Base-by-base conservation (phyloP, 1,140 invertebrate genomes). In the Cardiocondyla obscurior region DNA sequence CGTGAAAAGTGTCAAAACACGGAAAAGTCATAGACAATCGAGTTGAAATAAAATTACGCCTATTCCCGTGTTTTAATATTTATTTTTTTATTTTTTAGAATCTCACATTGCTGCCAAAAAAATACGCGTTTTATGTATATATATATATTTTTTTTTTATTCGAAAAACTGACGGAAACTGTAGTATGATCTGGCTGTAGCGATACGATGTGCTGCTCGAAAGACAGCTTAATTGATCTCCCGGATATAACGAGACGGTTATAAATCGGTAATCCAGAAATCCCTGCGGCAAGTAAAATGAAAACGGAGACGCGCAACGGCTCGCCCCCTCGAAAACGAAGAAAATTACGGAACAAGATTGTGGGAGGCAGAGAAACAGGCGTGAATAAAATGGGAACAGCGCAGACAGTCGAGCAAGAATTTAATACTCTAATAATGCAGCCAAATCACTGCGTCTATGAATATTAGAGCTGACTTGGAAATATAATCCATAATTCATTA, bases 251-350 rank as follows among this genome's bases (percentile, higher is more conserved):
- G 19, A 70, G 46, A 30, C 19, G 30, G 30, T 51, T 51, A 70
- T 70, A 70, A 70, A 70, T 70, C 65, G 28, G 28, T 53, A 70
- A 70, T 70, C 46, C 46, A 70, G 46, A 70, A 70, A 70, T 70
- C n/a, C 46, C 4, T 49, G 67, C 30, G 46, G 46, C 30, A 7
- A 53, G 8, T 33, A 49, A 46, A 12, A 70, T 53, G 67, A 70
- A 70, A 70, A 30, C 19, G 30, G 19, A 70, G 44, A 51, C 33
- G 65, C 44, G 28, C 5, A n/a, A n/a, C 6, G 25, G 8, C 22
- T 16, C 5, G 8, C 10, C 7, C 19, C 10, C 14, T 70, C 14
- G 10, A 70, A 33, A 51, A 51, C 12, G 46, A 3, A 33, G 28
- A 51, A 36, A 19, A 70, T 53, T 25, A 53, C 19, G 30, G 44